Evolutionary conservation across 1,140 invertebrate genomes (phyloP).

Genomic region (Drosophila rufa): DNA sequence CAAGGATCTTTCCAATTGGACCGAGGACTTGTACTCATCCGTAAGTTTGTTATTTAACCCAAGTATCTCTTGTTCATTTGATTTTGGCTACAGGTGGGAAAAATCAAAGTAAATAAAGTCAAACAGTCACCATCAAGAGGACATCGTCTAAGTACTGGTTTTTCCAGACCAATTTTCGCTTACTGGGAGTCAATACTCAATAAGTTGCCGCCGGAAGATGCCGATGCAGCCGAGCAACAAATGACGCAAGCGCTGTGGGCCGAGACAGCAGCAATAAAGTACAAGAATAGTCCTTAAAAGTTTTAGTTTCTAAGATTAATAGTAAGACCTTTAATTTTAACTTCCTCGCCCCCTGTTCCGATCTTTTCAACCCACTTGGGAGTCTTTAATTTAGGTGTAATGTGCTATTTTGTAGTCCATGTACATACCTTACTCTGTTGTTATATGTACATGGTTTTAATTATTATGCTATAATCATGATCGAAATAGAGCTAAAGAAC

Average conservation of each 20-base stretch:
- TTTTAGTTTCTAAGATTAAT: not conserved
- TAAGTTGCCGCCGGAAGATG: slow-evolving; percentile 2
- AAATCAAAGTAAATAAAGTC: not conserved
- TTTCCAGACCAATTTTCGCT: not conserved
- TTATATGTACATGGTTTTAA: too few relatives aligned
- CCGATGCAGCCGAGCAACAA: slow-evolving; percentile 4
- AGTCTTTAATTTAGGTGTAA: too few relatives aligned
- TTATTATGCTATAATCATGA: too few relatives aligned
- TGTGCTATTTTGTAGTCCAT: too few relatives aligned
- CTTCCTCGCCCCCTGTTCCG: too few relatives aligned
- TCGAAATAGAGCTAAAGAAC: too few relatives aligned
- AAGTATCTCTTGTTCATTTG: not conserved
- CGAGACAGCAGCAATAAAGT: slow-evolving; percentile 1
- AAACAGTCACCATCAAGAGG: not conserved
- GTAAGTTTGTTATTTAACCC: not conserved
- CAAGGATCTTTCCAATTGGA: slow-evolving; percentile 8
- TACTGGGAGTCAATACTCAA: slow-evolving; percentile 7
- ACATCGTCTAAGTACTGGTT: too few relatives aligned
- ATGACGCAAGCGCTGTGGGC: slow-evolving; percentile 5
- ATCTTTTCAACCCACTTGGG: too few relatives aligned
- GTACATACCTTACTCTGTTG: too few relatives aligned
- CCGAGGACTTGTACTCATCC: slow-evolving; percentile 1
- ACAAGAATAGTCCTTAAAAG: not conserved
- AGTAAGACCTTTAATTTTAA: too few relatives aligned
- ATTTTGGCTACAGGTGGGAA: not conserved